Base-by-base conservation (phyloP, 2,113 vertebrate genomes). In the Calidris pugnax region DNA sequence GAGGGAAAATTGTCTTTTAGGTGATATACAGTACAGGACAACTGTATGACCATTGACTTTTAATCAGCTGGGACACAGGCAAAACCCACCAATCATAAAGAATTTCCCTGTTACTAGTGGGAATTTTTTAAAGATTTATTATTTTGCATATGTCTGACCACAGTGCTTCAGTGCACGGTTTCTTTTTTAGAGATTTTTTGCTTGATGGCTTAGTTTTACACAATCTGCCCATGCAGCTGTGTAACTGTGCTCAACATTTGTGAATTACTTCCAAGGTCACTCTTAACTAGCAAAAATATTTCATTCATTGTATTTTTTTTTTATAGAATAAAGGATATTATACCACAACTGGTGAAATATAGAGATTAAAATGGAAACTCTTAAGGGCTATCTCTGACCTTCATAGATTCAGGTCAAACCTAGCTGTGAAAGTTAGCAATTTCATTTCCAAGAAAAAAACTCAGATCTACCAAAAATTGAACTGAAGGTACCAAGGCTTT, bases 331-430 rank as follows among this genome's bases (percentile, higher is more conserved):
- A 84, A 94, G 18, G 11, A 32, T 51, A 4, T 51, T 90, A 48
- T 59, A 48, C 6, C 9, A 41, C 41, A 90, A 60, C 4, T 63
- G 26, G 14, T 78, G 64, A 93, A 89, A 89, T 47, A 59, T 2
- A 76, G 21, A 28, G 8, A n/a, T 77, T 73, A 55, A 90, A 95
- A 90, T 63, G 20, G 56, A 90, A 92, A 67, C 15, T 88, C 10
- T 28, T 55, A 78, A 92, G 62, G 67, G 28, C 53, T 93, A 3
- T 57, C 45, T 79, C 62, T 89, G 87, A 94, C 91, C 72, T 92
- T 93, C 75, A 92, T 9, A 73, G 51, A 86, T 62, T 71, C 78
- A 94, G 68, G 53, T 94, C 87, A 96, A 90, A 71, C 18, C 37
- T 68, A 68, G 62, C 55, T 67, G 33, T 45, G 63, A 85, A 93